Conservation (phyloP, 2,888 invertebrate species). For the Philereme vetulata region DNA sequence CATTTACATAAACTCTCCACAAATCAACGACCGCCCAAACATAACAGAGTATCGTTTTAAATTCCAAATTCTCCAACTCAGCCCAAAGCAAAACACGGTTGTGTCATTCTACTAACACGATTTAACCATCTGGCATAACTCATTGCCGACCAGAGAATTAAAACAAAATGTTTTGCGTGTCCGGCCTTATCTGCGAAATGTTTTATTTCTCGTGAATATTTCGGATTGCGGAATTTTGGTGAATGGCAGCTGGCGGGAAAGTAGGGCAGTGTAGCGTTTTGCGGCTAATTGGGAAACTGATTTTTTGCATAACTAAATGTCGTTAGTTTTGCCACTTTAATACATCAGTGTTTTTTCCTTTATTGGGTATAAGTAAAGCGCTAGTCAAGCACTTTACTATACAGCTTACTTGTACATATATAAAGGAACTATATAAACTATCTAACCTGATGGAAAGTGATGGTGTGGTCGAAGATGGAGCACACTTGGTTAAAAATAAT, state of each 20-base stretch:
- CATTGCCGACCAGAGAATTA: conserved; percentile 16
- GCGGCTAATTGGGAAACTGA: conserved; percentile 18
- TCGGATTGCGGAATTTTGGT: conserved; percentile 8
- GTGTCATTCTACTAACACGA: conserved; percentile 4
- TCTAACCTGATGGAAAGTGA: too few species aligned
- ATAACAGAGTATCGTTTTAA: not conserved
- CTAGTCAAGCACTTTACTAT: too few species aligned
- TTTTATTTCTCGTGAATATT: conserved; percentile 36
- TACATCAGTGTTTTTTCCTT: not conserved
- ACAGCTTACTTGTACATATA: too few species aligned
- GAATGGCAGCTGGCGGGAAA: conserved; percentile 13
- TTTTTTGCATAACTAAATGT: conserved; percentile 18
- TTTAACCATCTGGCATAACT: conserved; percentile 13
- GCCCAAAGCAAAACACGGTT: conserved; percentile 1
- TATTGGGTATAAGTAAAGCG: too few species aligned
- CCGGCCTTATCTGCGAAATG: conserved; percentile 32
- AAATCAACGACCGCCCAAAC: not conserved
- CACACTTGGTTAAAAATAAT: too few species aligned
- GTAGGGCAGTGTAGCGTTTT: conserved; percentile 19
- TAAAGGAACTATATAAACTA: too few species aligned
- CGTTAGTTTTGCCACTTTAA: not conserved
- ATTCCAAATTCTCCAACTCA: conserved; percentile 1
- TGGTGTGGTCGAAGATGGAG: too few species aligned
- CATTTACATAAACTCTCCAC: too few species aligned
- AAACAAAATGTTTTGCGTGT: conserved; percentile 34